Conservation (phyloP, 2,797 vertebrate species). For the Periparus ater region DNA sequence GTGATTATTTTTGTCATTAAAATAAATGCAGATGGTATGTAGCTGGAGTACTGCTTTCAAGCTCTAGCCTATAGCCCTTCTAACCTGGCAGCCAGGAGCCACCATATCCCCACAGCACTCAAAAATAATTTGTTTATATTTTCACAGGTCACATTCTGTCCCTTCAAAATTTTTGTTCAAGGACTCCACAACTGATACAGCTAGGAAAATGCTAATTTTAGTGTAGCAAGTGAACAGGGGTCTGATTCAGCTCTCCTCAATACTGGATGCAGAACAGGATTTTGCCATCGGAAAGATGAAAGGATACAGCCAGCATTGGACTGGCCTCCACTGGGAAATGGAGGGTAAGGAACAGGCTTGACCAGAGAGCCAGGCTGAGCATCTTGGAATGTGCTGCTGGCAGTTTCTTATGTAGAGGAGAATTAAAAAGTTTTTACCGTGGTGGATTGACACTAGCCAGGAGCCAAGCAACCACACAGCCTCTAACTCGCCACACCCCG, state of each 20-base stretch:
- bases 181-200: background rate
- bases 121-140: background rate
- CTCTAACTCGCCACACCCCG: background rate
- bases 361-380: background rate
- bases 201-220: background rate
- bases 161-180: background rate
- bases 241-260: background rate
- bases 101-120: background rate
- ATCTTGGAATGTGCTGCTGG: background rate
- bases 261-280: background rate
- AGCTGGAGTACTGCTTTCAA: background rate
- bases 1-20: constrained; percentile 37
- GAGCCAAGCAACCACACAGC: background rate
- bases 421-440: background rate
- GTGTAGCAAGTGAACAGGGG: background rate
- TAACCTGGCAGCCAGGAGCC: background rate
- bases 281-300: background rate
- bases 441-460: background rate
- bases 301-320: background rate
- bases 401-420: background rate
- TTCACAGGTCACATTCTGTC: background rate
- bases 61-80: background rate
- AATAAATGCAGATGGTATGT: constrained; percentile 26
- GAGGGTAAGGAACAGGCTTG: background rate
- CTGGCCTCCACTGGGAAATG: background rate